Evolutionary conservation across 2,888 invertebrate genomes (phyloP).

Genomic region (Morpho deidamia): DNA sequence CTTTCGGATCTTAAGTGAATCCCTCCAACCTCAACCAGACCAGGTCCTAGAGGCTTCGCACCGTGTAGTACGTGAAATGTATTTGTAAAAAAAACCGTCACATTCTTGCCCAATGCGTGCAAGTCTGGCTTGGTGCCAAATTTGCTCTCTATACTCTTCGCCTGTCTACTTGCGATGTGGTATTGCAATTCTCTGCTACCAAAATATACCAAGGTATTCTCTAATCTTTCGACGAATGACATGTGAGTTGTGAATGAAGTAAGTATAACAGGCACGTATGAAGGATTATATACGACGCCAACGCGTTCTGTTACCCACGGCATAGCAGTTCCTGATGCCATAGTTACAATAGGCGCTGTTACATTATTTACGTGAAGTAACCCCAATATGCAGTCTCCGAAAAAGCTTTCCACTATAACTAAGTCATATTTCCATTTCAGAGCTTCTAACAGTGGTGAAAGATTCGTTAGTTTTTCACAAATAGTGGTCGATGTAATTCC

Average conservation of each 20-base stretch:
- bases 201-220: neutral
- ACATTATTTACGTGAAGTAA: constrained; percentile 49
- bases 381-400: constrained; percentile 74
- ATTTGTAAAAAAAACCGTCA: neutral
- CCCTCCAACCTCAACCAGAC: constrained; percentile 81
- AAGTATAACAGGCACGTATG: neutral
- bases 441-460: constrained; percentile 28
- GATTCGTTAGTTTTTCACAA: neutral
- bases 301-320: neutral
- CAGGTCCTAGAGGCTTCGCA: constrained; percentile 72
- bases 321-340: neutral
- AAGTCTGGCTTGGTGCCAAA: too few relatives aligned
- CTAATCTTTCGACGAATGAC: neutral
- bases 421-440: constrained; percentile 63
- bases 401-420: constrained; percentile 72
- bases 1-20: too few relatives aligned
- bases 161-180: too few relatives aligned
- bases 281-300: neutral
- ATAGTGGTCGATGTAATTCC: neutral
- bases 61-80: constrained; percentile 60
- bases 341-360: neutral
- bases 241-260: neutral
- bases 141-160: too few relatives aligned
- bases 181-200: too few relatives aligned
- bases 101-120: neutral